A percentile compares a stretch with the other conserved stretches of the same genome.
phyloP scores from a whole-genome alignment of 2,113 vertebrate genomes.

The Callospermophilus lateralis region DNA sequence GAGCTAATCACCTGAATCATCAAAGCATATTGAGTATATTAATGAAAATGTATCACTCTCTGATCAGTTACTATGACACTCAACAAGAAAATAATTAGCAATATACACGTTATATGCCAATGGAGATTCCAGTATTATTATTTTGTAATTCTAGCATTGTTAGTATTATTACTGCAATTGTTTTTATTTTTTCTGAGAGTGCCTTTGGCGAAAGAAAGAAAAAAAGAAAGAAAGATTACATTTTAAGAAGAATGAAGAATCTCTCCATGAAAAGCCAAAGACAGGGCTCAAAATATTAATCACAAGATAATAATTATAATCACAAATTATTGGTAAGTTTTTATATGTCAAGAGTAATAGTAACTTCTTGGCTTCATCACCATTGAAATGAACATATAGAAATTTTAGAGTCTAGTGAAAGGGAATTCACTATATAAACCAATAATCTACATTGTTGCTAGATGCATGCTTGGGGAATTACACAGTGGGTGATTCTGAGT shows the following conservation, averaged over 20 bases:
- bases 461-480: not conserved
- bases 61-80: not conserved
- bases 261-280: not conserved
- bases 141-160: not conserved
- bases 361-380: not conserved
- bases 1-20: constrained; percentile 60
- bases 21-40: not conserved
- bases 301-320: not conserved
- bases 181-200: not conserved
- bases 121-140: not conserved
- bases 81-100: not conserved
- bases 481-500: rapidly evolving
- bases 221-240: no score
- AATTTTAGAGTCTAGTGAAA: not conserved
- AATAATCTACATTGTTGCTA: not conserved
- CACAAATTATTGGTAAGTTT: not conserved
- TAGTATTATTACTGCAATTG: not conserved
- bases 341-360: not conserved
- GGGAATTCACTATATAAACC: rapidly evolving
- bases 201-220: not conserved
- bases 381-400: not conserved
- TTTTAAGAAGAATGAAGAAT: not conserved
- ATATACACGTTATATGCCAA: not conserved
- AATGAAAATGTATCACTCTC: not conserved
- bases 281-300: not conserved